Evolutionary conservation across 1,140 invertebrate genomes (phyloP).

Genomic region (Achatina immaculata): DNA sequence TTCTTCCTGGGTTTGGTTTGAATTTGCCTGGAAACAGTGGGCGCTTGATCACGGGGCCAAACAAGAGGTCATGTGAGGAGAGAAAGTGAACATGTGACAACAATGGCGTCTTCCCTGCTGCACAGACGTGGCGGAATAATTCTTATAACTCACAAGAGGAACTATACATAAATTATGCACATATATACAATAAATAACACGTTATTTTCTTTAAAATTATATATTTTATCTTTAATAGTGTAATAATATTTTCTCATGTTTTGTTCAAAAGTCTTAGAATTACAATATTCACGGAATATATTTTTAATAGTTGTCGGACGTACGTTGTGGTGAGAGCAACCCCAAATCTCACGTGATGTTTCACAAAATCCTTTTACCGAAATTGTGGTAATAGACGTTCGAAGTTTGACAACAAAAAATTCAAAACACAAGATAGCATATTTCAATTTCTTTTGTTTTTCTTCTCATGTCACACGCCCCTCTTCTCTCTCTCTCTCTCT

Average conservation of each 20-base stretch:
- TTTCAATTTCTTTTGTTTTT: background rate
- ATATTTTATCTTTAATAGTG: too few species aligned
- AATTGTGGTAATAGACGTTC: background rate
- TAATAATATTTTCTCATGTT: too few species aligned
- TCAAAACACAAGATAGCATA: background rate
- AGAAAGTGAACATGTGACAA: constrained; percentile 69
- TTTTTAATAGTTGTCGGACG: too few species aligned
- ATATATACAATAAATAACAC: too few species aligned
- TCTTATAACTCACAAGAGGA: constrained; percentile 67
- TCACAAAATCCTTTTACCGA: background rate
- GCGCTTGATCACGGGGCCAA: constrained; percentile 73
- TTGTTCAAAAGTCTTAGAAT: too few species aligned
- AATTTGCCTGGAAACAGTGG: constrained; percentile 72
- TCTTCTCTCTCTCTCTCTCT: too few species aligned
- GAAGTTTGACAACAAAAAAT: background rate
- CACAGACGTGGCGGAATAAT: background rate
- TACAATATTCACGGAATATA: too few species aligned
- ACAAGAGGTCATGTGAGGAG: constrained; percentile 73
- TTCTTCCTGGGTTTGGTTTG: constrained; percentile 60
- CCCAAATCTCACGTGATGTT: constrained; percentile 15
- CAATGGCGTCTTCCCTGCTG: constrained; percentile 69
- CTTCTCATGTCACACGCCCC: too few species aligned
- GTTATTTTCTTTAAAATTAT: too few species aligned
- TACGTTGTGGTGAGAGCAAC: too few species aligned
- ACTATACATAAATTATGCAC: too few species aligned